Conservation (phyloP, 2,888 invertebrate genomes). For the Sesamia inferens region DNA sequence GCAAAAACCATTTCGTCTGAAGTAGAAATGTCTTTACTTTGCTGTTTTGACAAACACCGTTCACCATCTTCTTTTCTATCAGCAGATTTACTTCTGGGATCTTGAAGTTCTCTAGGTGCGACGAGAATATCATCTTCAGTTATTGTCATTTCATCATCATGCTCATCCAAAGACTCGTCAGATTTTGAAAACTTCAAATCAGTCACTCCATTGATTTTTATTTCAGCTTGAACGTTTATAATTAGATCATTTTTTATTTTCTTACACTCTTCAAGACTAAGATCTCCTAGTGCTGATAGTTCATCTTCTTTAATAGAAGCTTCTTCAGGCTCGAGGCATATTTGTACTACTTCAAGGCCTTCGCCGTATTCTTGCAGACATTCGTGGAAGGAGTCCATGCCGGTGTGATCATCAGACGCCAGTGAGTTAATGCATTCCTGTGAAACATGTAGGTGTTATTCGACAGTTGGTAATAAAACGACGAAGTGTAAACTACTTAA, state of each 20-base stretch:
- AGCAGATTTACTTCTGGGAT: conserved; percentile 79
- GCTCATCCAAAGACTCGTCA: conserved; percentile 84
- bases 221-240: conserved; percentile 67
- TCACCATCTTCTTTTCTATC: conserved; percentile 74
- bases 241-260: conserved; percentile 70
- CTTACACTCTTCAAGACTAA: conserved; percentile 84
- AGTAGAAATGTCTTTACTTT: conserved; percentile 88
- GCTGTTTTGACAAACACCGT: conserved; percentile 83
- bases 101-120: conserved; percentile 81
- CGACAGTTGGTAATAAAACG: conserved; percentile 41
- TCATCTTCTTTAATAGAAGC: conserved; percentile 89
- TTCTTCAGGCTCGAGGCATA: conserved; percentile 91
- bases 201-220: conserved; percentile 77
- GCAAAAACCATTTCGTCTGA: conserved; percentile 90
- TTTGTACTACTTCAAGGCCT: conserved; percentile 91
- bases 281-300: conserved; percentile 83
- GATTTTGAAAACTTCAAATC: conserved; percentile 83
- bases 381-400: conserved; percentile 91
- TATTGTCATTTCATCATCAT: conserved; percentile 88
- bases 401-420: conserved; percentile 91
- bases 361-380: conserved; percentile 92
- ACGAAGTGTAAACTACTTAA: conserved; percentile 48
- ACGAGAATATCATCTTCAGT: conserved; percentile 85
- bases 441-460: conserved; percentile 61
- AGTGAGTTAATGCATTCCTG: conserved; percentile 90